Conservation (phyloP, 2,888 invertebrate species). For the Apamea monoglypha region DNA sequence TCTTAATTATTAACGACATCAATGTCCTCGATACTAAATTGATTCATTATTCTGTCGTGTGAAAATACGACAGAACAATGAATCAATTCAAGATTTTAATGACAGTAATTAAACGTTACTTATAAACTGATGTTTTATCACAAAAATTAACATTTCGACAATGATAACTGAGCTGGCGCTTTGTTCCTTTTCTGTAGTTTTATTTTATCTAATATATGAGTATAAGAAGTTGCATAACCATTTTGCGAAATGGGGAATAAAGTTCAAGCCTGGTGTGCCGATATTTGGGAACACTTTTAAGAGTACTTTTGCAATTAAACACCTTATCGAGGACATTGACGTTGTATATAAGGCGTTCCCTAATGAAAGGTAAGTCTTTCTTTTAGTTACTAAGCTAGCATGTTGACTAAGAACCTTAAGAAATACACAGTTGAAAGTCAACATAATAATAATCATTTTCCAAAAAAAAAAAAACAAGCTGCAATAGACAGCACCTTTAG, state of each 20-base stretch:
- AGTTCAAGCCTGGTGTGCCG: slow-evolving; percentile 67
- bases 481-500: not conserved
- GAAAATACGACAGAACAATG: not conserved
- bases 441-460: too few relatives aligned
- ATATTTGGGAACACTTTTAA: slow-evolving; percentile 62
- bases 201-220: slow-evolving; percentile 68
- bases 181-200: slow-evolving; percentile 63
- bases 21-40: too few relatives aligned
- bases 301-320: slow-evolving; percentile 50
- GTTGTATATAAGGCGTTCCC: slow-evolving; percentile 71
- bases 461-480: not conserved
- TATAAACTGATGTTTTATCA: not conserved
- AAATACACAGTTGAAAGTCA: not conserved
- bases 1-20: not conserved
- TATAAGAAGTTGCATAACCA: slow-evolving; percentile 71
- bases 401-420: too few relatives aligned
- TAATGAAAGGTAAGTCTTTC: slow-evolving; percentile 69
- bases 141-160: slow-evolving; percentile 20
- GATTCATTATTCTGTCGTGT: too few relatives aligned
- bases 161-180: slow-evolving; percentile 74
- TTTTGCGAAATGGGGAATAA: slow-evolving; percentile 72
- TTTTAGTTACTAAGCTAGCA: not conserved
- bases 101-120: not conserved
- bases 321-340: slow-evolving; percentile 59
- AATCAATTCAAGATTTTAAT: not conserved